Evolutionary conservation across 1,140 invertebrate genomes (phyloP).

Genomic region (Drosophila santomea): DNA sequence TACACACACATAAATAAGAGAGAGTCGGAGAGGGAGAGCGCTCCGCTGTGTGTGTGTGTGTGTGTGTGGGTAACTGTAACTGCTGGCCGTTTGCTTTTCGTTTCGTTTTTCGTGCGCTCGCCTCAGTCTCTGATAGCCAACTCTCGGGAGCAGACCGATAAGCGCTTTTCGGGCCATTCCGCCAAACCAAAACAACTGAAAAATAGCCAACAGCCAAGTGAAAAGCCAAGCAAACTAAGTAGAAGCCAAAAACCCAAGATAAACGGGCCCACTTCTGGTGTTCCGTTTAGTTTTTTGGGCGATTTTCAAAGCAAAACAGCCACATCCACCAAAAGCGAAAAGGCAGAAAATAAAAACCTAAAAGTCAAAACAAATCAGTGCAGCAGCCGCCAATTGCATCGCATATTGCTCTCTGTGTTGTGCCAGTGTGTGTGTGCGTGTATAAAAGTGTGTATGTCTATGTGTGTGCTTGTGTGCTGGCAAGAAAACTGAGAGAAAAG

Average conservation of each 20-base stretch:
- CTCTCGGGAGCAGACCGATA: conserved; percentile 81
- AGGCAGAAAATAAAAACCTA: not conserved
- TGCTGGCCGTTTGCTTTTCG: conserved; percentile 57
- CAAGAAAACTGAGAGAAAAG: conserved; percentile 65
- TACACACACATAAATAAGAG: conserved; percentile 22
- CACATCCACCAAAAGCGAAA: not conserved
- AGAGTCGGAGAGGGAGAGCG: conserved; percentile 21
- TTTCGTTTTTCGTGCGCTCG: conserved; percentile 35
- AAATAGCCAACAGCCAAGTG: conserved; percentile 26
- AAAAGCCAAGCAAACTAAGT: conserved; percentile 4
- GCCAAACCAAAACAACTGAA: conserved; percentile 29
- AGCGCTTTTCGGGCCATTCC: conserved; percentile 62
- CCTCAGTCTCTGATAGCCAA: conserved; percentile 76
- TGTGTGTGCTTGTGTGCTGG: conserved; percentile 5
- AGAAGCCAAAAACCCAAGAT: conserved; percentile 12
- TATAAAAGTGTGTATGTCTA: conserved; percentile 15
- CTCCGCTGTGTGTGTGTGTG: conserved; percentile 23
- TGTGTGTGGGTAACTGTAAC: conserved; percentile 70
- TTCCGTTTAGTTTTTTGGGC: conserved; percentile 5
- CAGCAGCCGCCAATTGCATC: conserved; percentile 65
- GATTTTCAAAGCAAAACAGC: conserved; percentile 15
- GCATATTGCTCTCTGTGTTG: conserved; percentile 62
- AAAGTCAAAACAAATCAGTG: conserved; percentile 61
- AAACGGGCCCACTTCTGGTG: conserved; percentile 10
- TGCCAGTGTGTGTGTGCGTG: conserved; percentile 5